phyloP scores from a whole-genome alignment of 2,888 invertebrate species.

The Micoletzkya japonica region DNA sequence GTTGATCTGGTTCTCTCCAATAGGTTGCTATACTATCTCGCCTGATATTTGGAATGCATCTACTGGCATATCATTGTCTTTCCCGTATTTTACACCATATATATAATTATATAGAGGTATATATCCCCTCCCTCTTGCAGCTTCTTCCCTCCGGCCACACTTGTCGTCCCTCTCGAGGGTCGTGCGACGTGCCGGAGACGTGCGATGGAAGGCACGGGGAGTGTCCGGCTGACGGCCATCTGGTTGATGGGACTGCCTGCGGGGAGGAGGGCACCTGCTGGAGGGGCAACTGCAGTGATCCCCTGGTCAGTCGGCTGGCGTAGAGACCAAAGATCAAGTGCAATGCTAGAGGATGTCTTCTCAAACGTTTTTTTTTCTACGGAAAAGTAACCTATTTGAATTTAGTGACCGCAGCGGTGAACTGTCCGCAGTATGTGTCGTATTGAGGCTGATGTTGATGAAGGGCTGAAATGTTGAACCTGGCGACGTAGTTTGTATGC shows the following conservation, averaged over 20 bases:
- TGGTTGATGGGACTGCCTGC: slow-evolving; percentile 90
- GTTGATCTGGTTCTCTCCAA: too few species aligned
- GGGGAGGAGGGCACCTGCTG: slow-evolving; percentile 67
- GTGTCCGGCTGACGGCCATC: slow-evolving; percentile 82
- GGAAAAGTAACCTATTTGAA: too few species aligned
- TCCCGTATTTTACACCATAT: too few species aligned
- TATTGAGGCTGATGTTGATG: slow-evolving; percentile 81
- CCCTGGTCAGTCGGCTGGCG: too few species aligned
- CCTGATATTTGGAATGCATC: too few species aligned
- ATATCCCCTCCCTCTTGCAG: slow-evolving; percentile 28
- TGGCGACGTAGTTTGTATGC: slow-evolving; percentile 66
- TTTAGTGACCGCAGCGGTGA: too few species aligned
- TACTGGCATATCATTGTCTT: too few species aligned
- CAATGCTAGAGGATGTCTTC: too few species aligned
- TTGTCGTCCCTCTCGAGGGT: slow-evolving; percentile 77
- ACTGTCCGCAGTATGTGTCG: slow-evolving; percentile 79
- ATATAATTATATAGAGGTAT: not conserved
- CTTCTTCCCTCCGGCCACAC: slow-evolving; percentile 73
- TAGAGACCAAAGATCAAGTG: too few species aligned
- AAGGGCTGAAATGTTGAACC: slow-evolving; percentile 1
- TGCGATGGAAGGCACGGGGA: slow-evolving; percentile 81
- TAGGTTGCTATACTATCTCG: too few species aligned
- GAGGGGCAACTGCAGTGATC: slow-evolving; percentile 61
- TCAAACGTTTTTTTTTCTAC: too few species aligned
- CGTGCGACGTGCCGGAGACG: slow-evolving; percentile 89